Conservation (phyloP, 2,888 invertebrate species). For the Tenthredo notha region DNA sequence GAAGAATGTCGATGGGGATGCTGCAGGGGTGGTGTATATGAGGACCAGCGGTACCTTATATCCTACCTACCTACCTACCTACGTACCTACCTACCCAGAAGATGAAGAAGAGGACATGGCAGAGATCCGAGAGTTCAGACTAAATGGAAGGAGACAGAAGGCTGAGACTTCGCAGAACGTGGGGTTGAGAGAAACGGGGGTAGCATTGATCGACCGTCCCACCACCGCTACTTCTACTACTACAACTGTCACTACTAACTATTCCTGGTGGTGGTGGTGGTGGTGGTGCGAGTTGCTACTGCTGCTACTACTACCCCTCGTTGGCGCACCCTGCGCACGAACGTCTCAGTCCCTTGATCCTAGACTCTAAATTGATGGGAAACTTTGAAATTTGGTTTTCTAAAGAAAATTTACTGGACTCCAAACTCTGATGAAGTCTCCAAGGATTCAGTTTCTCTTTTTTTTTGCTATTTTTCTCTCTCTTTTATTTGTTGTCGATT, state of each 20-base stretch:
- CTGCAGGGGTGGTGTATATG: background rate
- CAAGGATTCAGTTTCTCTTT: background rate
- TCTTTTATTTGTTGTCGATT: too few species aligned
- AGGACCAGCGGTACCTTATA: background rate
- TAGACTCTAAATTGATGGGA: background rate
- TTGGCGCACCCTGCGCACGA: background rate
- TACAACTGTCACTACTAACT: constrained; percentile 28
- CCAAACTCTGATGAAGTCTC: background rate
- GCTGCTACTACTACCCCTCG: background rate
- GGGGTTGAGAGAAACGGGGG: background rate
- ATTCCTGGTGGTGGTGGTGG: background rate
- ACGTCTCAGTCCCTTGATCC: constrained; percentile 1
- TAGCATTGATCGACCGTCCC: constrained; percentile 51
- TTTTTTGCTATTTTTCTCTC: background rate
- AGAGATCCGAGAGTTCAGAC: constrained; percentile 42
- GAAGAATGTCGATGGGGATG: background rate
- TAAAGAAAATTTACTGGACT: background rate
- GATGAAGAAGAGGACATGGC: constrained; percentile 7
- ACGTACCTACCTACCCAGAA: background rate
- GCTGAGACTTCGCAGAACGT: constrained; percentile 14
- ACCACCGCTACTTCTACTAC: constrained; percentile 9
- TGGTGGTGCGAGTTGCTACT: background rate
- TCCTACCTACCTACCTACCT: too few species aligned
- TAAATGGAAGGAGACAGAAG: constrained; percentile 35
- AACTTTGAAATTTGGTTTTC: background rate